Base-by-base conservation (phyloP, 2,113 vertebrate species). In the Leptobrachium leishanense region DNA sequence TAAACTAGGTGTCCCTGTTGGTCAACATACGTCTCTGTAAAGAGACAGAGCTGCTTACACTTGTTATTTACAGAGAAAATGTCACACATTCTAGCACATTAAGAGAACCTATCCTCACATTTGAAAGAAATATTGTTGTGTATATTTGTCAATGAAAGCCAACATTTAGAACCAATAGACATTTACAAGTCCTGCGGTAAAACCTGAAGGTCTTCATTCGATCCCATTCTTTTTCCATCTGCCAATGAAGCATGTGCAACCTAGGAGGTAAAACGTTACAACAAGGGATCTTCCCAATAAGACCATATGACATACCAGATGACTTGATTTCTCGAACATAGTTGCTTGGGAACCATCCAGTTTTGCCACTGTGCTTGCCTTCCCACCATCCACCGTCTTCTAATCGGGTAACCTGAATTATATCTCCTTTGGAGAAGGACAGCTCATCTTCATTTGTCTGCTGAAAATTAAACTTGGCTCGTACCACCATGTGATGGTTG, bases 371-470 rank as follows among this genome's bases (percentile, higher is more conserved):
- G 68, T 95, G 86, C 43, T 76, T 91, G 83, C 98, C 97, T 87
- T 99, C 98, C 98, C 97, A 99, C 98, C 97, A 99, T 87, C 98
- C 98, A 6, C 98, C 98, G 44, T 99, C 97, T 88, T 98, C 98
- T 82, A 95, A 94, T 76, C 98, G 94, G 9, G 93, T 96, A 84
- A 99, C 97, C 0, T 90, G 90, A 89, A 99, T 98, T 90, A 99
- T 87, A 15, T 99, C 98, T 0, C 96, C 97, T 90, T 99, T 99
- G 15, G 82, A 75, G 79, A 99, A 98, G 83, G 96, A 96, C 74
- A 99, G 95, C 89, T 99, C 98, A 83, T 99, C 97, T 88, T 99
- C 97, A 44, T 99, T 99, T 85, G 94, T 99, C 89, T 98, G 97
- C 84, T 98, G 95, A 88, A 99, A 99, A 90, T 93, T 96, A 86